Conservation (phyloP, 2,113 vertebrate species). For the Cochlearius cochlearius region DNA sequence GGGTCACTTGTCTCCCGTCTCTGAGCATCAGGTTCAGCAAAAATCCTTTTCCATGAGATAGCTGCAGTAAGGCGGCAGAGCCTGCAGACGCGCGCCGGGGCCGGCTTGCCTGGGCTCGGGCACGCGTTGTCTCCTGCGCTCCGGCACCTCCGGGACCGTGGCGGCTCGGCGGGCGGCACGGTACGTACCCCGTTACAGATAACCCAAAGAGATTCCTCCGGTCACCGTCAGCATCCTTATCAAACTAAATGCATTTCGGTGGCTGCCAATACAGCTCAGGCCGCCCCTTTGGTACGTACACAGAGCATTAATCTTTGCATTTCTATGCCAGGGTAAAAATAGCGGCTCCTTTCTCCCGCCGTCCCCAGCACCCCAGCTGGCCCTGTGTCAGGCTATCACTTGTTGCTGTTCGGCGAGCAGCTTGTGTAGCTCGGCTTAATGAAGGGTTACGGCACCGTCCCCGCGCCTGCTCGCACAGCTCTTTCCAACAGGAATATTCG, state of each 20-base stretch:
- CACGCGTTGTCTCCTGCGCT: neutral
- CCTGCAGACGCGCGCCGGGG: neutral
- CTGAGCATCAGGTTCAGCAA: neutral
- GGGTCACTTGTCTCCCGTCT: neutral
- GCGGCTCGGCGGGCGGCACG: accelerated
- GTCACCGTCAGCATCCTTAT: neutral
- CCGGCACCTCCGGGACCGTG: neutral
- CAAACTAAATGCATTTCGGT: neutral
- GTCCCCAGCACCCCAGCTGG: neutral
- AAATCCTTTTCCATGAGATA: neutral
- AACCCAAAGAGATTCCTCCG: neutral
- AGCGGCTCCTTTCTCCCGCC: neutral
- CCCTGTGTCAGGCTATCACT: neutral
- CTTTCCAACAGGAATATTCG: neutral
- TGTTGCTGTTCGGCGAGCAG: neutral
- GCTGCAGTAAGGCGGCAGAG: neutral
- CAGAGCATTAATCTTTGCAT: neutral
- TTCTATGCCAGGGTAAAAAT: slow-evolving; percentile 1
- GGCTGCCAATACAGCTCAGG: neutral
- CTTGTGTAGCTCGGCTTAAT: slow-evolving; percentile 12
- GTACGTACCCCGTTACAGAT: accelerated
- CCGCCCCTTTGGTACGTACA: neutral
- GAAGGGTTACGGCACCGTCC: neutral
- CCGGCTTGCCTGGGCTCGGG: neutral
- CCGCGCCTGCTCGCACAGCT: neutral